Base-by-base conservation (phyloP, 2,888 invertebrate species). In the Hedya salicella region DNA sequence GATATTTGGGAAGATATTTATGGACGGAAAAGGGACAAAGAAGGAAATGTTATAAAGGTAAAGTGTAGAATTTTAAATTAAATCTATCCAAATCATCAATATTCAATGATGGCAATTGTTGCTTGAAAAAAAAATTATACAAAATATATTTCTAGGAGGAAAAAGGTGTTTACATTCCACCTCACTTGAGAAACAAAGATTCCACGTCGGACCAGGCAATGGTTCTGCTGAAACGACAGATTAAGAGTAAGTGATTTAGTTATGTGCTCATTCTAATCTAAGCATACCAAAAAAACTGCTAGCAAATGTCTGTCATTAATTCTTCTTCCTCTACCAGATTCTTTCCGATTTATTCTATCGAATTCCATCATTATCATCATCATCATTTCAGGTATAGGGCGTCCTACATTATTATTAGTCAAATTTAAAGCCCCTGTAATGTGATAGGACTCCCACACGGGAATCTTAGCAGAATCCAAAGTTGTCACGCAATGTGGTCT, bases 1-100 rank as follows among this genome's bases (percentile, higher is more conserved):
- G 89, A 91, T 78, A 78, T 86, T 3, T 96, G 96, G 95, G 97
- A 98, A 92, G 98, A 99, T 89, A 98, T 99, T 81, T 98, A 99
- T 87, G 98, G 98, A 0, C 93, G 98, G 67, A 94, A 95, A 73
- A 93, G 97, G 72, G 96, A 96, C 79, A 95, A 95, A 76, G 93
- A 96, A 73, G 98, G 98, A 2, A 95, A 96, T 80, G 82, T 98
- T 71, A 88, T 98, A 49, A 89, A 92, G 77, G 95, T 95, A 84
- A 80, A 75, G n/a, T 0, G 16, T 32, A 1, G 16, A 11, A n/a
- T 21, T 46, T 2, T 21, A 11, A 46, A 17, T 19, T 17, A 6
- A 2, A 25, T n/a, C 11, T 25, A n/a, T n/a, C 46, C 25, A 25
- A 25, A 25, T 4, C 0, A 25, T 6, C 5, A 3, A 1, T 3